phyloP scores from a whole-genome alignment of 2,888 invertebrate genomes.

The Adineta ricciae region DNA sequence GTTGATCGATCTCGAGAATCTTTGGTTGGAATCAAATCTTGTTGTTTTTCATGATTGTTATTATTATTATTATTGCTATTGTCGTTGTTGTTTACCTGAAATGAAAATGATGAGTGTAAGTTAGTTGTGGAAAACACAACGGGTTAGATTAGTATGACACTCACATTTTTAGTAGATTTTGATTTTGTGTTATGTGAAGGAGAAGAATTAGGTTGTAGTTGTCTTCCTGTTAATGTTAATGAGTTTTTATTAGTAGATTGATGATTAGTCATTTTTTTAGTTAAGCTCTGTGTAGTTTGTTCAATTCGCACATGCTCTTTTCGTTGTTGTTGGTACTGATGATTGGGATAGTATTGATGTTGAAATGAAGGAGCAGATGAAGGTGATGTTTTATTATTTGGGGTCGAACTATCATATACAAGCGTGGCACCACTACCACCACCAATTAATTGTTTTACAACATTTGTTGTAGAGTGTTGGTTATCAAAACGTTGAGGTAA shows the following conservation, averaged over 20 bases:
- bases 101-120: not conserved
- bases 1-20: not conserved
- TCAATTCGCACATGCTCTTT: not conserved
- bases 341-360: not conserved
- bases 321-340: not conserved
- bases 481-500: not conserved
- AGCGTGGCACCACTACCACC: conserved; percentile 6
- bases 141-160: not conserved
- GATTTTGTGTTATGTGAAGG: not conserved
- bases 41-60: not conserved
- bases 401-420: not conserved
- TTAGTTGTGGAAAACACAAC: not conserved
- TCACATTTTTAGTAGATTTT: not conserved
- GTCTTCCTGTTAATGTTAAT: not conserved
- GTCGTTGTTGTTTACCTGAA: not conserved
- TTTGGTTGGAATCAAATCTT: not conserved
- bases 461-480: not conserved
- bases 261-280: not conserved
- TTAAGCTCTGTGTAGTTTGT: not conserved
- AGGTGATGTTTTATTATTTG: not conserved
- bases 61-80: no score
- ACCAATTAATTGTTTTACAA: not conserved
- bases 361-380: not conserved
- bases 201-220: not conserved
- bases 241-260: not conserved